Evolutionary conservation across 2,113 vertebrate genomes (phyloP), one percentile per base, ranked within the genome.

Genomic region (Pimephales promelas): DNA sequence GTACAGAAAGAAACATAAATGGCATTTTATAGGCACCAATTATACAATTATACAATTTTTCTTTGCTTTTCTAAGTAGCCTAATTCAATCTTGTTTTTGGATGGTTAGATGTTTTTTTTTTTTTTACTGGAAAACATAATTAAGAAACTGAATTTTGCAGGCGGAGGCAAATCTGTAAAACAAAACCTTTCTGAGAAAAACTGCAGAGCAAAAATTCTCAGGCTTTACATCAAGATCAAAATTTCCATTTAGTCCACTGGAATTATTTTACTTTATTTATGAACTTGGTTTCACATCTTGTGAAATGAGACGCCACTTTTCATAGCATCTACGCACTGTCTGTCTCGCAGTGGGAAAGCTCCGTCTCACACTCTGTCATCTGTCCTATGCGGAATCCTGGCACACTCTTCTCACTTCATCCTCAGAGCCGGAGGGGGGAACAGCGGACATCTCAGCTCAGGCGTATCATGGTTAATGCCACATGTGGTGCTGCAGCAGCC

Each of bases 401-500:
- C 78, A 66, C 10, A 45, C 59, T 31, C 26, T 80, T 66, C 43
- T 49, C 59, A 80, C 78, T 66, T 61, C 61, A 66, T 80, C 61
- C 76, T 62, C 26, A 49, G 24, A 80, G 78, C 78, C 61, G 26
- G 76, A 80, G 78, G 43, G 59, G n/a, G 61, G 78, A 47, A 80
- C 59, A 79, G 77, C 40, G 77, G 59, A 79, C 18, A 8, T 79
- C 61, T 66, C 78, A 80, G 57, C 61, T 80, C 22, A 52, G 61
- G 43, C 59, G 61, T 66, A 66, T 80, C 78, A 47, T 66, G 45
- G 59, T 80, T 49, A 47, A 26, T 64, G 77, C 40, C 77, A 64
- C 36, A 79, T 79, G 57, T 43, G 56, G 13, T 79, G 77, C 57
- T 64, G 77, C n/a, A 2, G 40, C 26, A 80, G 40, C n/a, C 59